Evolutionary conservation across 2,797 vertebrate species (phyloP).

Genomic region (Sebastes minor): DNA sequence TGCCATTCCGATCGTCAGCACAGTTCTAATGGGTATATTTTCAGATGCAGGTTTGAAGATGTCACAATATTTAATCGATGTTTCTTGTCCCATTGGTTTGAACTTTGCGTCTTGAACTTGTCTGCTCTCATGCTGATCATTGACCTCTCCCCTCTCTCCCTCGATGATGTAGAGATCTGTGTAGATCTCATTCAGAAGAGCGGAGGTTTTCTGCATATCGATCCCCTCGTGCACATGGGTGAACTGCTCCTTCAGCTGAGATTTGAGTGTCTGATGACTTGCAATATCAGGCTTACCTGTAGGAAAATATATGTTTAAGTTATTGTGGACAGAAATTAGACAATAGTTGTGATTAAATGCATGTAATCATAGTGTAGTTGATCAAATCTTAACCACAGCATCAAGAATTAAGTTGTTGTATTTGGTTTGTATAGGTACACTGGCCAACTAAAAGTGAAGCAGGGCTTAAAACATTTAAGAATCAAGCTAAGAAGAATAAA

Average conservation of each 20-base stretch:
- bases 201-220: slow-evolving; percentile 8
- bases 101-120: slow-evolving; percentile 28
- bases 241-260: slow-evolving; percentile 16
- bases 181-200: slow-evolving; percentile 51
- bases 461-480: not conserved
- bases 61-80: slow-evolving; percentile 27
- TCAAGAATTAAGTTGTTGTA: not conserved
- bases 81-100: slow-evolving; percentile 43
- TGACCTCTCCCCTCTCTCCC: slow-evolving; percentile 36
- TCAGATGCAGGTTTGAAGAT: slow-evolving; percentile 17
- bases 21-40: not conserved
- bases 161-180: slow-evolving; percentile 63
- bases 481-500: not conserved
- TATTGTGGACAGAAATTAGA: not conserved
- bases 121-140: slow-evolving; percentile 1
- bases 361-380: not conserved
- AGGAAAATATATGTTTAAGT: not conserved
- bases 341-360: not conserved
- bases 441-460: not conserved
- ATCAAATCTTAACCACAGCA: not conserved
- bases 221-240: slow-evolving; percentile 39
- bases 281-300: slow-evolving; percentile 29
- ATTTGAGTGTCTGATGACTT: slow-evolving; percentile 33
- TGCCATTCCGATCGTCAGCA: slow-evolving; percentile 52
- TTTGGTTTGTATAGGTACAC: not conserved